These are phyloP conservation scores for Globodera rostochiensis DNA, from an alignment of 1,140 invertebrate species.

Conservation along the genomic window DNA sequence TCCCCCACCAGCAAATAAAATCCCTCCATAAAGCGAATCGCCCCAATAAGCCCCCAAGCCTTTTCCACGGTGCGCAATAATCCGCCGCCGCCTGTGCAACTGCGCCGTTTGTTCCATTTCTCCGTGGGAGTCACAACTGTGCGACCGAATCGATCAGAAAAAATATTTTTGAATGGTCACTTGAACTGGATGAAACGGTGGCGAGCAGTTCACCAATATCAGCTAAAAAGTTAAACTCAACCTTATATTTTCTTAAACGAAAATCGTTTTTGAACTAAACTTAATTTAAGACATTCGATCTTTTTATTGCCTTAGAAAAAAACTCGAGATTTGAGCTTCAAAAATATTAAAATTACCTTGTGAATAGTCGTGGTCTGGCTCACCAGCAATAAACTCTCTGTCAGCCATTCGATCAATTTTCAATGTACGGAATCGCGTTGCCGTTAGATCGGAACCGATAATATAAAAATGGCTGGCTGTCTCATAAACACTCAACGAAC, in stretches of 20 bases:
- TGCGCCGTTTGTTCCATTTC: constrained; percentile 42
- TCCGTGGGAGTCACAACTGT: constrained; percentile 54
- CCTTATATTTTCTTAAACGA: too few species aligned
- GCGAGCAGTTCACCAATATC: constrained; percentile 60
- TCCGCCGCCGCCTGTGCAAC: constrained; percentile 31
- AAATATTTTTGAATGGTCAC: constrained; percentile 36
- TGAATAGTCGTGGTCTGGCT: constrained; percentile 56
- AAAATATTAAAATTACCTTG: constrained; percentile 27
- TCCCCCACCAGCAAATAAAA: constrained; percentile 59
- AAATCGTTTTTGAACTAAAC: neutral
- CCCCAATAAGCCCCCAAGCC: constrained; percentile 62
- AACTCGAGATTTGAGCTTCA: too few species aligned
- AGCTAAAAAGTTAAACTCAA: too few species aligned
- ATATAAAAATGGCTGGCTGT: constrained; percentile 62
- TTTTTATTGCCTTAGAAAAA: too few species aligned
- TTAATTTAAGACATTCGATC: neutral
- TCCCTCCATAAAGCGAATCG: constrained; percentile 60
- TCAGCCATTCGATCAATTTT: constrained; percentile 61
- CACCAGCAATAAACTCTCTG: constrained; percentile 55
- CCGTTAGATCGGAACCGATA: constrained; percentile 58
- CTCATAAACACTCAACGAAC: constrained; percentile 55
- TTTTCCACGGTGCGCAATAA: constrained; percentile 58
- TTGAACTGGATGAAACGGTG: constrained; percentile 61
- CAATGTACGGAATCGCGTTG: constrained; percentile 51
- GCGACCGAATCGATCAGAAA: neutral